A percentile compares a stretch with the other conserved stretches of the same genome.
Conservation (phyloP, 1,140 invertebrate species). For the Aphis gossypii region DNA sequence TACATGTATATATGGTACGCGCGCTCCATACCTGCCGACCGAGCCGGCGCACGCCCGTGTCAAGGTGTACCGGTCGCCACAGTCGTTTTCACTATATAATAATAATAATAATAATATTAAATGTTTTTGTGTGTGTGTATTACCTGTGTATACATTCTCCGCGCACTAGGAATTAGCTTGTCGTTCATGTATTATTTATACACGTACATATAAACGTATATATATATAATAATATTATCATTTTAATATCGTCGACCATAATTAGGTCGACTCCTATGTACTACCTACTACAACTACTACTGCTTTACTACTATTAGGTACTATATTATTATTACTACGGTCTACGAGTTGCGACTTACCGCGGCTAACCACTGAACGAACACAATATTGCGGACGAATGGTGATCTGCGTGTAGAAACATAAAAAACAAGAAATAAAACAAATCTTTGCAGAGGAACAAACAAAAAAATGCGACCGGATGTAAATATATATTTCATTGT, state of each 20-base stretch:
- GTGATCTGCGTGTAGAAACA: neutral
- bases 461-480: neutral
- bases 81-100: conserved; percentile 41
- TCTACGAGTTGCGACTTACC: neutral
- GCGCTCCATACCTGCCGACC: neutral
- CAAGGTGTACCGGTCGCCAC: conserved; percentile 56
- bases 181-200: neutral
- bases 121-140: neutral
- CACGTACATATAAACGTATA: neutral
- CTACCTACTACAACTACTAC: neutral
- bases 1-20: neutral
- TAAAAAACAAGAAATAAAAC: neutral
- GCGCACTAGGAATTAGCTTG: neutral
- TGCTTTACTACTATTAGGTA: neutral
- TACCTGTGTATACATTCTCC: neutral
- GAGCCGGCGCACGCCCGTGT: conserved; percentile 22
- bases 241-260: neutral
- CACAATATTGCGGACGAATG: neutral
- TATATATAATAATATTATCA: neutral
- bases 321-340: neutral
- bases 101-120: conserved; percentile 15
- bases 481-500: neutral
- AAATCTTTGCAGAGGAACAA: neutral
- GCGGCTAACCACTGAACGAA: neutral
- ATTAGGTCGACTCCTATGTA: conserved; percentile 20